These are phyloP conservation scores for Proterorhinus semilunaris DNA, from an alignment of 2,113 vertebrate species.

Conservation along the genomic window DNA sequence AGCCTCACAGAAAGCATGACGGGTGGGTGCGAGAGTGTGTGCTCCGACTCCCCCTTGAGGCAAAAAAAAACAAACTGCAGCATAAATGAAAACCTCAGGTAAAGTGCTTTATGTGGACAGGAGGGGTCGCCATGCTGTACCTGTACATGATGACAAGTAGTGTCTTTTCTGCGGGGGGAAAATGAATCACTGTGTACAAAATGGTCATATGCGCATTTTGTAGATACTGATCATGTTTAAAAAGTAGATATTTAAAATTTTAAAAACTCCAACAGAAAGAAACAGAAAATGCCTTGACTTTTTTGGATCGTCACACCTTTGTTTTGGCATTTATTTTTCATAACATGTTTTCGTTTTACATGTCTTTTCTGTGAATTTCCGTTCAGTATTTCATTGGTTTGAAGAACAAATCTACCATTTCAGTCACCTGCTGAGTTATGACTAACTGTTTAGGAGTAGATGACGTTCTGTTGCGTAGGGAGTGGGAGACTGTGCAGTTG, in stretches of 20 bases:
- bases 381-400: constrained; percentile 37
- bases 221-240: constrained; percentile 86
- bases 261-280: constrained; percentile 68
- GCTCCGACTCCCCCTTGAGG: constrained; percentile 82
- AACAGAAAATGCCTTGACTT: constrained; percentile 92
- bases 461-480: constrained; percentile 32
- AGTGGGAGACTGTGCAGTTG: constrained; percentile 15
- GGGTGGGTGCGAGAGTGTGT: constrained; percentile 27
- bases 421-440: constrained; percentile 47
- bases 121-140: constrained; percentile 78
- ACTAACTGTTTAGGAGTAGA: constrained; percentile 49
- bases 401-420: constrained; percentile 47
- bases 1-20: constrained; percentile 61
- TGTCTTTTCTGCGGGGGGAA: constrained; percentile 54
- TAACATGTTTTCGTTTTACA: constrained; percentile 53
- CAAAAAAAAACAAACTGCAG: constrained; percentile 74
- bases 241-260: constrained; percentile 85
- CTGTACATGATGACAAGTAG: constrained; percentile 80
- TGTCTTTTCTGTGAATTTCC: constrained; percentile 13
- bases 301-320: constrained; percentile 78
- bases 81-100: constrained; percentile 92
- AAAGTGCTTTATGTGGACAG: constrained; percentile 85
- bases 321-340: constrained; percentile 46
- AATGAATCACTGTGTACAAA: constrained; percentile 89
- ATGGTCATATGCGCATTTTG: constrained; percentile 85